Evolutionary conservation across 1,140 invertebrate genomes (phyloP).

Genomic region (Chymomyza costata): DNA sequence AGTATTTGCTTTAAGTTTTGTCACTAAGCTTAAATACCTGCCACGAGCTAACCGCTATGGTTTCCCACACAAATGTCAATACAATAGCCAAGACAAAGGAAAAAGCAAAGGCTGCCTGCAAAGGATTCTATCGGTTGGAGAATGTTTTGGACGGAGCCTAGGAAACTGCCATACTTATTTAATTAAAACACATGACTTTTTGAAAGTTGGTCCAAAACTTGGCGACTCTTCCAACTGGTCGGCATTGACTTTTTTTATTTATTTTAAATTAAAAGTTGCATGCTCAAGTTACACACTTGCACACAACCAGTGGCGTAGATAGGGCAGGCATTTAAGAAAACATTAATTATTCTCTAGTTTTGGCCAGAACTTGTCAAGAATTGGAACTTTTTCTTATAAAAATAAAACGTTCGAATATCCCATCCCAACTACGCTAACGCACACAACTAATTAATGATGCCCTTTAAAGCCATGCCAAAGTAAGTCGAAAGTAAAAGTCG

Average conservation of each 20-base stretch:
- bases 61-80: slow-evolving; percentile 9
- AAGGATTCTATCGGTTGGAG: slow-evolving; percentile 33
- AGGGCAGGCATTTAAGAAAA: background rate
- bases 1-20: slow-evolving; percentile 46
- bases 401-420: too few species aligned
- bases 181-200: slow-evolving; percentile 57
- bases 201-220: too few species aligned
- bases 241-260: too few species aligned
- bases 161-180: slow-evolving; percentile 37
- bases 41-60: slow-evolving; percentile 19
- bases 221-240: too few species aligned
- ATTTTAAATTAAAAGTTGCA: too few species aligned
- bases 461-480: slow-evolving; percentile 20
- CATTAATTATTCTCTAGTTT: slow-evolving; percentile 1
- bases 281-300: background rate
- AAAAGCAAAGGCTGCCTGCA: slow-evolving; percentile 7
- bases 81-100: slow-evolving; percentile 10
- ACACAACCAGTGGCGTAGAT: background rate
- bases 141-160: too few species aligned
- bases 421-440: too few species aligned
- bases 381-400: too few species aligned
- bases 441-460: slow-evolving; percentile 61
- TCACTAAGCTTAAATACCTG: slow-evolving; percentile 43
- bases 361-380: too few species aligned
- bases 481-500: slow-evolving; percentile 5